Conservation (phyloP, 2,113 vertebrate genomes). For the Columba livia region DNA sequence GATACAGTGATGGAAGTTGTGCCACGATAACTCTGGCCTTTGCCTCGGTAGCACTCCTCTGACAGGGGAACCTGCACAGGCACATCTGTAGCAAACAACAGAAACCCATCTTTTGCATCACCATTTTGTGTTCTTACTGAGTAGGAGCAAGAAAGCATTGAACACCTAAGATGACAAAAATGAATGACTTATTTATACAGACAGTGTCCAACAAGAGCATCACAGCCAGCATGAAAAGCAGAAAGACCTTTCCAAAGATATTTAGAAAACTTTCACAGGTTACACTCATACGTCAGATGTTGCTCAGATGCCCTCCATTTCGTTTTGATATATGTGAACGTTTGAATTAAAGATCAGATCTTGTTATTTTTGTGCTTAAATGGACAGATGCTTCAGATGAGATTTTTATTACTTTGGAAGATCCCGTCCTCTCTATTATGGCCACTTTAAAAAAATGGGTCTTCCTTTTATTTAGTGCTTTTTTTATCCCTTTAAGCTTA, state of each 20-base stretch:
- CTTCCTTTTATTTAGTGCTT: not conserved
- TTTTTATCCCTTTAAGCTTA: not conserved
- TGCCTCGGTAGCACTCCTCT: slow-evolving; percentile 84
- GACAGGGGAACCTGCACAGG: slow-evolving; percentile 36
- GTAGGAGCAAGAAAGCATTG: not conserved
- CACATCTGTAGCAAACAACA: not conserved
- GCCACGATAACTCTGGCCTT: slow-evolving; percentile 85
- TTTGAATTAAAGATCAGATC: not conserved
- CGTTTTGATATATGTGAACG: not conserved
- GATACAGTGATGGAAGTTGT: slow-evolving; percentile 82
- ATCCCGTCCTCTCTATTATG: not conserved
- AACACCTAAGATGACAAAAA: not conserved
- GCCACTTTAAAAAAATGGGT: not conserved
- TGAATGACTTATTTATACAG: fast-evolving
- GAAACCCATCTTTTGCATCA: not conserved
- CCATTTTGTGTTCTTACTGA: not conserved
- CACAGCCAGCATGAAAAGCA: not conserved
- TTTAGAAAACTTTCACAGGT: not conserved
- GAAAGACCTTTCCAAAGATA: not conserved
- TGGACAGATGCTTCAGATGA: not conserved
- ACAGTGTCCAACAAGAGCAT: not conserved
- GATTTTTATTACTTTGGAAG: not conserved
- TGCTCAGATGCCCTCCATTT: not conserved
- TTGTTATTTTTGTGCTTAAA: not conserved
- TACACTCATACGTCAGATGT: not conserved